phyloP scores from a whole-genome alignment of 2,888 invertebrate genomes.

The Synergus umbraculus region DNA sequence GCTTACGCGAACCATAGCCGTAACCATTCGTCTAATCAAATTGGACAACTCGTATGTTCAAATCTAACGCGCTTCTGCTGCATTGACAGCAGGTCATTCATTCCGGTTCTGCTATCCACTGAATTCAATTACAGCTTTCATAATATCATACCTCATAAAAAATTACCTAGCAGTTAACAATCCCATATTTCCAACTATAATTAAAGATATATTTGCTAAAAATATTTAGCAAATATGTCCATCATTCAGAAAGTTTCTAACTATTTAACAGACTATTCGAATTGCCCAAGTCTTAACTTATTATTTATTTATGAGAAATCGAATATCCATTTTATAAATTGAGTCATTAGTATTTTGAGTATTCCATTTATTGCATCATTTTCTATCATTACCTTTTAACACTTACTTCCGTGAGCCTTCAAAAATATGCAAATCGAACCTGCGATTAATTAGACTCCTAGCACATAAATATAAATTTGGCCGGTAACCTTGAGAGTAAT shows the following conservation, averaged over 20 bases:
- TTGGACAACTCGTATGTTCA: slow-evolving; percentile 26
- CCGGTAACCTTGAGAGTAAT: slow-evolving; percentile 5
- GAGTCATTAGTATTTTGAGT: not conserved
- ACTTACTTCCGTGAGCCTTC: not conserved
- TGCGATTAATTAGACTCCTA: not conserved
- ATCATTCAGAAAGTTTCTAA: not conserved
- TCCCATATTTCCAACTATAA: not conserved
- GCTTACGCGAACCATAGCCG: slow-evolving; percentile 52
- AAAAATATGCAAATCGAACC: not conserved
- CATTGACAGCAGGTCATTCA: slow-evolving; percentile 12
- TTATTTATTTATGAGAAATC: not conserved
- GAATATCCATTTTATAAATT: not conserved
- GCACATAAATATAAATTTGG: not conserved
- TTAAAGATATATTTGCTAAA: not conserved
- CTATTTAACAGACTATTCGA: not conserved
- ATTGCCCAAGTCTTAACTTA: not conserved
- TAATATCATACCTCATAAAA: not conserved
- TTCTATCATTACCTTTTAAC: not conserved
- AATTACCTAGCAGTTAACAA: not conserved
- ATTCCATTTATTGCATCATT: not conserved
- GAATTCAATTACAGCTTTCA: not conserved
- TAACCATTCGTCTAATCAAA: slow-evolving; percentile 61
- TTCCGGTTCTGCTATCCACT: not conserved
- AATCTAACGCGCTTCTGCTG: slow-evolving; percentile 35
- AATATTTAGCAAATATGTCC: not conserved